Percentiles rank a stretch among this genome's conserved stretches.
These are phyloP conservation scores for Heliconius hortense DNA, from an alignment of 2,888 invertebrate genomes.

Conservation along the genomic window DNA sequence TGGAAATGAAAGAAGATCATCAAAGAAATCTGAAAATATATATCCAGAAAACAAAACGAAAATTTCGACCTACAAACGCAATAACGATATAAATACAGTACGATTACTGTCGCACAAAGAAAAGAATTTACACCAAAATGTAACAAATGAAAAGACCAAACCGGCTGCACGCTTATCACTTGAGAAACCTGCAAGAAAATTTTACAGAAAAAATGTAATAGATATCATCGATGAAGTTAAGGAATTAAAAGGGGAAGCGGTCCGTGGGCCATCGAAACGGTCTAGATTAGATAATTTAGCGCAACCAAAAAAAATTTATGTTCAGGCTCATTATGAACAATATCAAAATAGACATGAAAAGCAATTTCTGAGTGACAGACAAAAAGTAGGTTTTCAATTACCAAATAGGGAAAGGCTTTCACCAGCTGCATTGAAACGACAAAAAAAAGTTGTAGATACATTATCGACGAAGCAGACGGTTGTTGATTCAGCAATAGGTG, in stretches of 20 bases:
- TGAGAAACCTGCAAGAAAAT: slow-evolving; percentile 50
- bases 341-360: slow-evolving; percentile 58
- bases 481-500: slow-evolving; percentile 61
- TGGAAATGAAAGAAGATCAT: slow-evolving; percentile 49
- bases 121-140: slow-evolving; percentile 42
- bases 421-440: slow-evolving; percentile 43
- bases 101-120: slow-evolving; percentile 45
- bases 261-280: slow-evolving; percentile 64
- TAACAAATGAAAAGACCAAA: slow-evolving; percentile 45
- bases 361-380: slow-evolving; percentile 54
- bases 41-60: slow-evolving; percentile 46
- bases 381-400: slow-evolving; percentile 48
- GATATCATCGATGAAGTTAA: slow-evolving; percentile 72
- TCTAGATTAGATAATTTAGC: slow-evolving; percentile 64
- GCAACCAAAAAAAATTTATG: slow-evolving; percentile 67
- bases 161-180: slow-evolving; percentile 24
- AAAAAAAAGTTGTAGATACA: slow-evolving; percentile 45
- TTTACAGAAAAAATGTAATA: slow-evolving; percentile 54
- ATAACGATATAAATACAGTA: slow-evolving; percentile 44
- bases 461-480: slow-evolving; percentile 47
- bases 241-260: slow-evolving; percentile 75
- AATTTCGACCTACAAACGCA: slow-evolving; percentile 46
- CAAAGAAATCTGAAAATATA: slow-evolving; percentile 52
- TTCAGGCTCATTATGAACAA: slow-evolving; percentile 64
- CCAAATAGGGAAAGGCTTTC: slow-evolving; percentile 42